Evolutionary conservation across 2,888 invertebrate species (phyloP).

Genomic region (Globia sparganii): DNA sequence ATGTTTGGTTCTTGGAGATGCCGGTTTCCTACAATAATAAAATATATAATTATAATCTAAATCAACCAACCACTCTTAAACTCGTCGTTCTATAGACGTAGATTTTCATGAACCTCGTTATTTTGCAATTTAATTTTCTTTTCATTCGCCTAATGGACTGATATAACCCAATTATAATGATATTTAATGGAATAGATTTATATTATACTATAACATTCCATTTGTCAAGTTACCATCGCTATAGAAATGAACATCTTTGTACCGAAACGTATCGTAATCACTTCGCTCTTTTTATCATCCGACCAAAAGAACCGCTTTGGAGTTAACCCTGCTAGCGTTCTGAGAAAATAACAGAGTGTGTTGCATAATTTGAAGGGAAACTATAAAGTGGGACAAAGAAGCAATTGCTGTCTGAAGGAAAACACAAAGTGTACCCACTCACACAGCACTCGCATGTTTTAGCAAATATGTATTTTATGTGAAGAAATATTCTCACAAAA

Average conservation of each 20-base stretch:
- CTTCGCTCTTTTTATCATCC: slow-evolving; percentile 28
- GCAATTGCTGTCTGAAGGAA: slow-evolving; percentile 42
- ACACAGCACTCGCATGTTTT: slow-evolving; percentile 27
- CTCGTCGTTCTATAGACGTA: slow-evolving; percentile 23
- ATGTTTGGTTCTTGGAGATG: background rate
- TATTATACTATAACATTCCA: slow-evolving; percentile 58
- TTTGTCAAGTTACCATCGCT: slow-evolving; percentile 67
- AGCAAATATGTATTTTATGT: slow-evolving; percentile 38
- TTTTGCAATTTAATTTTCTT: slow-evolving; percentile 76
- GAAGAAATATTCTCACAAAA: slow-evolving; percentile 29
- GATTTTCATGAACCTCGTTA: slow-evolving; percentile 58
- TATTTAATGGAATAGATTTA: slow-evolving; percentile 69
- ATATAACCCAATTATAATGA: slow-evolving; percentile 76
- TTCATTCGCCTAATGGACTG: slow-evolving; percentile 76
- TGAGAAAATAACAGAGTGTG: slow-evolving; percentile 48
- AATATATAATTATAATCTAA: slow-evolving; percentile 44
- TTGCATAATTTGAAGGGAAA: slow-evolving; percentile 51
- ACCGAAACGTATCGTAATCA: slow-evolving; percentile 35
- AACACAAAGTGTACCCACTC: slow-evolving; percentile 40
- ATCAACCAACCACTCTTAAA: slow-evolving; percentile 28
- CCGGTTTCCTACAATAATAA: background rate
- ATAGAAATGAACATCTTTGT: slow-evolving; percentile 63
- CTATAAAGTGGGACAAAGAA: slow-evolving; percentile 51
- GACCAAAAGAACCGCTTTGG: slow-evolving; percentile 34
- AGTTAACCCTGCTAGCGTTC: slow-evolving; percentile 25